A percentile compares a stretch with the other conserved stretches of the same genome.
Evolutionary conservation across 2,797 vertebrate genomes (phyloP).

Genomic region (Pseudocheirus occidentalis): DNA sequence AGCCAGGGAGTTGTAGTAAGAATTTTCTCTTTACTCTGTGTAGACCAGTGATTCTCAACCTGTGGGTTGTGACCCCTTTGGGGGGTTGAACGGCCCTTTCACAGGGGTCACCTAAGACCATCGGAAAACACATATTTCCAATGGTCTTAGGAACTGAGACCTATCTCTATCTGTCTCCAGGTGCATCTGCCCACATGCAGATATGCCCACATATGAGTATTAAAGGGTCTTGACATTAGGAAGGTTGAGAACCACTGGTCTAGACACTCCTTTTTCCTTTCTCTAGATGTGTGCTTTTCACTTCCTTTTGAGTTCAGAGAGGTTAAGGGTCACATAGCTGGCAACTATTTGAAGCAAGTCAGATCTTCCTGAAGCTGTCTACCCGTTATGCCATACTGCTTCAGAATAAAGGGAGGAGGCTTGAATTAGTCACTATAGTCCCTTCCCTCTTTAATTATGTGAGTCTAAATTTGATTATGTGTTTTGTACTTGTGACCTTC

Average conservation of each 20-base stretch:
- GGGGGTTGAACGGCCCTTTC: too few relatives aligned
- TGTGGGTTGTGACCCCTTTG: too few relatives aligned
- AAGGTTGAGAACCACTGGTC: too few relatives aligned
- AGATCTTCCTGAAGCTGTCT: not conserved
- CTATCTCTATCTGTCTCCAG: too few relatives aligned
- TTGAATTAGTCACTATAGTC: not conserved
- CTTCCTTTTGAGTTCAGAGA: not conserved
- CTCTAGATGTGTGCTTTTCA: not conserved
- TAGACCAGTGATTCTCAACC: too few relatives aligned
- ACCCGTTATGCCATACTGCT: not conserved
- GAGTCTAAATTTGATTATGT: not conserved
- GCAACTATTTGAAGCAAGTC: not conserved
- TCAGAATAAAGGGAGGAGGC: not conserved
- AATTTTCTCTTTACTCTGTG: not conserved
- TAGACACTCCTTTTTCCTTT: not conserved
- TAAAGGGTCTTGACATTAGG: too few relatives aligned
- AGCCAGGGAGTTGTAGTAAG: not conserved
- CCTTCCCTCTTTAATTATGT: not conserved
- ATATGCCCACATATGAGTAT: too few relatives aligned
- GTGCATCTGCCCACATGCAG: too few relatives aligned
- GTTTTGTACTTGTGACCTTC: not conserved
- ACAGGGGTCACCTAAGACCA: too few relatives aligned
- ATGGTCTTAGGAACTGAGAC: too few relatives aligned
- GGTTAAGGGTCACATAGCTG: not conserved
- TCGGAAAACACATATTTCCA: too few relatives aligned